phyloP scores from a whole-genome alignment of 2,797 vertebrate genomes.

The Scolopax rusticola region DNA sequence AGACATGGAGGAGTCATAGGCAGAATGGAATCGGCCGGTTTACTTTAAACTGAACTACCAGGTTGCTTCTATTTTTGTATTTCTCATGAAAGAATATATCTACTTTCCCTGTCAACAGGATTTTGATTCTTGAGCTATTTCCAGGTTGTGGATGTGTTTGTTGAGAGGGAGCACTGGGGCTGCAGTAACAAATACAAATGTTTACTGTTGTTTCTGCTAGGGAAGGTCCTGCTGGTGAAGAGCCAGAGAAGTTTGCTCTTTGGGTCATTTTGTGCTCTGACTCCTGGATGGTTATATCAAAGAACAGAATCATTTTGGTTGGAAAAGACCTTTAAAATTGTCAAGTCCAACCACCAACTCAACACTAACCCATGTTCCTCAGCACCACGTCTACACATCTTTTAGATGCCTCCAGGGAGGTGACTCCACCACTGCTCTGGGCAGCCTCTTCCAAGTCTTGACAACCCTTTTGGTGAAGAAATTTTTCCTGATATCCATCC shows the following conservation, averaged over 20 bases:
- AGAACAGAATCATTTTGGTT: background rate
- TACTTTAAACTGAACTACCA: background rate
- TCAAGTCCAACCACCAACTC: accelerated
- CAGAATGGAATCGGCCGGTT: background rate
- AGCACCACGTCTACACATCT: accelerated
- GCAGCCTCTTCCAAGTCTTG: background rate
- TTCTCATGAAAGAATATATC: background rate
- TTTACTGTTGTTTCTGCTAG: background rate
- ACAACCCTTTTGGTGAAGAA: accelerated
- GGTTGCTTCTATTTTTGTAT: background rate
- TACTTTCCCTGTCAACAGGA: too few species aligned
- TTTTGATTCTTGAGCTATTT: background rate
- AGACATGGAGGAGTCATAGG: background rate
- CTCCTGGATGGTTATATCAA: background rate
- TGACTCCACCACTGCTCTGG: background rate
- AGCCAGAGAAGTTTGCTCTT: too few species aligned
- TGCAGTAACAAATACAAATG: too few species aligned
- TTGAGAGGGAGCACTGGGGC: background rate
- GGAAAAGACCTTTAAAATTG: background rate
- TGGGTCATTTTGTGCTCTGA: background rate
- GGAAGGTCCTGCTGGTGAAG: background rate
- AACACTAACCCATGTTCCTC: accelerated
- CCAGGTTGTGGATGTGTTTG: background rate
- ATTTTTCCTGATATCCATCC: background rate
- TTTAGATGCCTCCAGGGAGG: background rate